These are phyloP conservation scores for Varanus komodoensis DNA, from an alignment of 2,113 vertebrate genomes.

Conservation along the genomic window DNA sequence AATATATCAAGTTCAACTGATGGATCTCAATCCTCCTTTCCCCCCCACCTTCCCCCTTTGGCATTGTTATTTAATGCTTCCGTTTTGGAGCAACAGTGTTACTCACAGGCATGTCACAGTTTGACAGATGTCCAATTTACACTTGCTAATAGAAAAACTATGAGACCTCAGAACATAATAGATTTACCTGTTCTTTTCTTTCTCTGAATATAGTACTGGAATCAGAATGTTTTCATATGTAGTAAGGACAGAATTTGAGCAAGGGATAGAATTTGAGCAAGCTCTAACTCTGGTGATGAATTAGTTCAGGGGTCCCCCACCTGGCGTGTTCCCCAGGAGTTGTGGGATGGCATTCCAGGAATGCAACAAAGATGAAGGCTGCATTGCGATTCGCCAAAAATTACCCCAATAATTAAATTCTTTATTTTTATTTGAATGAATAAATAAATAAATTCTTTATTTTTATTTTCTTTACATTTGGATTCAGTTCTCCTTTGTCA, in stretches of 20 bases:
- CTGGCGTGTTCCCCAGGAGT: no score
- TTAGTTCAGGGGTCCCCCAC: no score
- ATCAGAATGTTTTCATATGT: conserved; percentile 12
- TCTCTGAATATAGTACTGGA: not conserved
- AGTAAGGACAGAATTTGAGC: not conserved
- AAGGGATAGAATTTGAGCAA: not conserved
- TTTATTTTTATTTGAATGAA: no score
- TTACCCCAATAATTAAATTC: no score
- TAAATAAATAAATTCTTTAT: no score
- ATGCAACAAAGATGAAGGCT: no score
- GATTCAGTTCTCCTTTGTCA: no score
- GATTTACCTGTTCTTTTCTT: conserved; percentile 18
- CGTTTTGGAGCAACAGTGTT: conserved; percentile 36
- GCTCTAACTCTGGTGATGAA: not conserved
- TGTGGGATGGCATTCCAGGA: no score
- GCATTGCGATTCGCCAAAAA: no score
- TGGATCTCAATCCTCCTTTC: conserved; percentile 34
- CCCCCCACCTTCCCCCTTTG: conserved; percentile 2
- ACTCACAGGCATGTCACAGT: not conserved
- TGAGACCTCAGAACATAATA: conserved; percentile 35
- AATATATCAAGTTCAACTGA: conserved; percentile 46
- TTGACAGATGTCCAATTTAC: conserved; percentile 54
- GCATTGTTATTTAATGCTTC: conserved; percentile 33
- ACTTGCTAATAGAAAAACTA: conserved; percentile 37
- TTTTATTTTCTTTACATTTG: no score